Evolutionary conservation across 2,888 invertebrate genomes (phyloP).

Genomic region (Lymantria dispar): DNA sequence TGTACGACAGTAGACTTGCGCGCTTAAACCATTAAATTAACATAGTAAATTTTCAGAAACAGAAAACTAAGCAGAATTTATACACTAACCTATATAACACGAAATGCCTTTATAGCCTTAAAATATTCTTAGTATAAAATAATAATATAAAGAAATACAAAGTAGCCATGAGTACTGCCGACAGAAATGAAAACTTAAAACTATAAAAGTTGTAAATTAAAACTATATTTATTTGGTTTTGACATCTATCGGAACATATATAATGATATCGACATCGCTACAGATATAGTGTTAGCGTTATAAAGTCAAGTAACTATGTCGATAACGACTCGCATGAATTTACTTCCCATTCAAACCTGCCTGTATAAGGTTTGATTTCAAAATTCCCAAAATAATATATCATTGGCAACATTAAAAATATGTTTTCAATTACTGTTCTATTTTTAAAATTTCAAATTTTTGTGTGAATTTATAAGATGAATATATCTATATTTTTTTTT

Average conservation of each 20-base stretch:
- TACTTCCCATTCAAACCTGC: too few relatives aligned
- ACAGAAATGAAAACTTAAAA: too few relatives aligned
- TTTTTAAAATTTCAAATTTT: neutral
- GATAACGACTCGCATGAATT: too few relatives aligned
- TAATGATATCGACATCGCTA: too few relatives aligned
- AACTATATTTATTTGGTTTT: too few relatives aligned
- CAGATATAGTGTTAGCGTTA: too few relatives aligned
- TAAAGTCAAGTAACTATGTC: too few relatives aligned
- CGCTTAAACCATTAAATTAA: neutral
- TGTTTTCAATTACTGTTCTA: neutral
- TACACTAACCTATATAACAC: slow-evolving; percentile 1
- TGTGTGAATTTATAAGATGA: slow-evolving; percentile 5
- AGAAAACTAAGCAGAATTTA: neutral
- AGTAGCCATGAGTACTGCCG: too few relatives aligned
- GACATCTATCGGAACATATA: too few relatives aligned
- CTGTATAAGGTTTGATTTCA: too few relatives aligned
- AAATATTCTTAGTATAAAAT: neutral
- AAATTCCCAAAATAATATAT: neutral
- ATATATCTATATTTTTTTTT: slow-evolving; percentile 11
- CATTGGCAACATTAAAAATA: neutral
- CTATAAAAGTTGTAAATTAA: too few relatives aligned
- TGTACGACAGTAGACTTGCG: neutral
- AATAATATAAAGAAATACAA: too few relatives aligned
- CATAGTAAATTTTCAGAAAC: neutral
- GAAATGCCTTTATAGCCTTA: slow-evolving; percentile 20